These are phyloP conservation scores for Aplidium turbinatum DNA, from an alignment of 23 tunicate genomes.

Conservation along the genomic window DNA sequence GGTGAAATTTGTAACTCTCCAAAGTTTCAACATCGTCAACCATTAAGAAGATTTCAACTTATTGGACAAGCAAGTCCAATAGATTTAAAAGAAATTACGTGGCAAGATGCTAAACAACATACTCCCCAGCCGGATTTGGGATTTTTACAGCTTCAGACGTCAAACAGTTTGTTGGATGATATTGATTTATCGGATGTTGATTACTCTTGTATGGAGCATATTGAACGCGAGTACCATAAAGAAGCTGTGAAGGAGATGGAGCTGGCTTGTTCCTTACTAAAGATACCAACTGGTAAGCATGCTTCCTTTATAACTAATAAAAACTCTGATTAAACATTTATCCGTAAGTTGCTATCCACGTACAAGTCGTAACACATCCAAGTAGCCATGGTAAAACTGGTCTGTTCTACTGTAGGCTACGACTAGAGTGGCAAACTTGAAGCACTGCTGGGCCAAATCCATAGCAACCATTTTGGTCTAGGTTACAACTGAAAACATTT, in stretches of 20 bases:
- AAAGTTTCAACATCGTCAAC: not conserved
- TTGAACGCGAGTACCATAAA: constrained; percentile 63
- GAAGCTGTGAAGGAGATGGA: constrained; percentile 80
- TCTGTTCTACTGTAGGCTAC: too few relatives aligned
- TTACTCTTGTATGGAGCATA: constrained; percentile 72
- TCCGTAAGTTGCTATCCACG: not conserved
- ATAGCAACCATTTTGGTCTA: too few relatives aligned
- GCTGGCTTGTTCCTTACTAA: constrained; percentile 58
- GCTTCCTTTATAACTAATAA: not conserved
- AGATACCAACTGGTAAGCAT: constrained; percentile 54
- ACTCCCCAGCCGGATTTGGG: not conserved
- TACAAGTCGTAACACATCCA: too few relatives aligned
- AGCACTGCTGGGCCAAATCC: too few relatives aligned
- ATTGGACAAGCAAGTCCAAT: not conserved
- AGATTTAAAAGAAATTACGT: not conserved
- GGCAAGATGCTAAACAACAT: constrained; percentile 10
- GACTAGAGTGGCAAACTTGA: too few relatives aligned
- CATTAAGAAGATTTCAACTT: not conserved
- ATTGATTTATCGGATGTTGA: constrained; percentile 50
- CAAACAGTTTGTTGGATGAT: constrained; percentile 46
- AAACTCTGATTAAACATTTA: too few relatives aligned
- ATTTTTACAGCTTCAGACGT: not conserved
- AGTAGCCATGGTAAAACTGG: too few relatives aligned
- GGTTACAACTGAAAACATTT: too few relatives aligned
- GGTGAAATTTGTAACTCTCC: not conserved